A percentile compares a stretch with the other conserved stretches of the same genome.
Evolutionary conservation across 2,797 vertebrate species (phyloP).

Genomic region (Orientallactaga sibirica): DNA sequence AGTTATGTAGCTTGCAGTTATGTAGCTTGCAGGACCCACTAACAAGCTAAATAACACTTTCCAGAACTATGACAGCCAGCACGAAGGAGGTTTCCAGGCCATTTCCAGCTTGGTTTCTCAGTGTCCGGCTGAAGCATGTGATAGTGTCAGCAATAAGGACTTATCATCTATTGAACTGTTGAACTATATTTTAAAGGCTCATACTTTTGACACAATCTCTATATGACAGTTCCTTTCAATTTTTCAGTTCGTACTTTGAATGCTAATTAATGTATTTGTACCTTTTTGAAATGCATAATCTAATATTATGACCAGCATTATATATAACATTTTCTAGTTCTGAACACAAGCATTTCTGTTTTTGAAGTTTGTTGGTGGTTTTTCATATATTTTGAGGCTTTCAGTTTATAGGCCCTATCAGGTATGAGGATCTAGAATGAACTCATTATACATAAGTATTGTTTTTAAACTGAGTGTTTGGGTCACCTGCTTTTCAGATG

Average conservation of each 20-base stretch:
- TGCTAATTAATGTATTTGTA: neutral
- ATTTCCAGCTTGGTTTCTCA: no score
- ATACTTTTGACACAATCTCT: neutral
- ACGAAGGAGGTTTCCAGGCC: no score
- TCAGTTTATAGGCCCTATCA: neutral
- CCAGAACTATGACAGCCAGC: no score
- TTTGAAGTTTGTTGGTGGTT: neutral
- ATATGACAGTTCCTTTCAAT: neutral
- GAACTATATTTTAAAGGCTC: neutral
- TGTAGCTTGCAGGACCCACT: no score
- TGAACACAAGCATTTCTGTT: neutral
- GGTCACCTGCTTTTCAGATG: neutral
- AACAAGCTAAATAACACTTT: no score
- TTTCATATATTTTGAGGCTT: conserved; percentile 13
- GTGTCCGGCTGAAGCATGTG: no score
- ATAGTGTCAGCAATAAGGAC: no score
- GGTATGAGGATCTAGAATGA: neutral
- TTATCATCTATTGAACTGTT: no score
- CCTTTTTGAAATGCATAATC: neutral
- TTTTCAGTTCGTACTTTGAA: neutral
- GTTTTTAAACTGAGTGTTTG: neutral
- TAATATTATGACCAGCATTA: neutral
- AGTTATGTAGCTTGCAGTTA: no score
- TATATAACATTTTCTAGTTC: neutral
- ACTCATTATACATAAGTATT: neutral